A percentile compares a stretch with the other conserved stretches of the same genome.
phyloP scores from a whole-genome alignment of 2,888 invertebrate genomes.

The Sarcophaga caerulescens region DNA sequence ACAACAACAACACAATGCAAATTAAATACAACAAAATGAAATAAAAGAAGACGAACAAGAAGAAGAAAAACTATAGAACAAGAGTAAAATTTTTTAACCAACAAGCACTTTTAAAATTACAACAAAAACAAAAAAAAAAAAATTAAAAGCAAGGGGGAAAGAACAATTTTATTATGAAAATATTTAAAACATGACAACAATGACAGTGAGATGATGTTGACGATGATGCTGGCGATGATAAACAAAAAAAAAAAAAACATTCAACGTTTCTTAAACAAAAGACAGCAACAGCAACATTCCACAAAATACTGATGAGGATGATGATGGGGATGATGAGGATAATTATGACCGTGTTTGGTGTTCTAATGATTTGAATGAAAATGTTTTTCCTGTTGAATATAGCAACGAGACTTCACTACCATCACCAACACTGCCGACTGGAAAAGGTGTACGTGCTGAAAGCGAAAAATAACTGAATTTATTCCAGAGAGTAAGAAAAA shows the following conservation, averaged over 20 bases:
- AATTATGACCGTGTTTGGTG: no score
- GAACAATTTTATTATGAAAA: no score
- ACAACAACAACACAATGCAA: background rate
- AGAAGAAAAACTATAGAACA: conserved; percentile 27
- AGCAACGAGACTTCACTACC: background rate
- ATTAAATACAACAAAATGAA: no score
- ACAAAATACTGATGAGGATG: background rate
- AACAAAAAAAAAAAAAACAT: no score
- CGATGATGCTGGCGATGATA: no score
- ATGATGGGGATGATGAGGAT: background rate
- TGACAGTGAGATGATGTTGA: no score
- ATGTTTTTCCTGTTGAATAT: background rate
- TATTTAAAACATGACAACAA: no score
- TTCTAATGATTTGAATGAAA: no score
- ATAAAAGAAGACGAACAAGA: conserved; percentile 18
- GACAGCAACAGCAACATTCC: no score
- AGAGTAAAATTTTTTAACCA: no score
- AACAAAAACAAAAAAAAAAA: background rate
- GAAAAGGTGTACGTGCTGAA: conserved; percentile 32
- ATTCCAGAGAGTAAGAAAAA: background rate
- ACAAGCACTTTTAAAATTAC: no score
- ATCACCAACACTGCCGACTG: background rate
- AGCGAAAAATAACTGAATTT: conserved; percentile 38
- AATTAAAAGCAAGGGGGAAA: background rate
- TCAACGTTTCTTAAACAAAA: no score